Percentiles rank a stretch among this genome's conserved stretches.
Conservation (phyloP, 2,888 invertebrate species). For the Leptinotarsa juncta region DNA sequence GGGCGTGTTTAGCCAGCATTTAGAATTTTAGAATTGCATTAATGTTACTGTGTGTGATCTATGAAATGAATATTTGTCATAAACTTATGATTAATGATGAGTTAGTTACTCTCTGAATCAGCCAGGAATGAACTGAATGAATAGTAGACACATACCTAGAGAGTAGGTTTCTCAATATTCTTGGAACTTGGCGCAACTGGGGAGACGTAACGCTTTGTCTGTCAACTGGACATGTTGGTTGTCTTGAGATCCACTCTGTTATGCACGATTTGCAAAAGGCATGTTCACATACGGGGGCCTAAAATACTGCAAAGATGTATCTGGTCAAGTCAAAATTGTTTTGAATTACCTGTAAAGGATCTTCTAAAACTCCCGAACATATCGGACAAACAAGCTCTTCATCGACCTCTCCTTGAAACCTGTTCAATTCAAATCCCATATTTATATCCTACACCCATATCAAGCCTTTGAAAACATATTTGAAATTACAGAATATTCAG, state of each 20-base stretch:
- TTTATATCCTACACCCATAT: slow-evolving; percentile 41
- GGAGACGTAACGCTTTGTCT: slow-evolving; percentile 89
- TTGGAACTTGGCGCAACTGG: slow-evolving; percentile 90
- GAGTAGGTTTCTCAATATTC: slow-evolving; percentile 91
- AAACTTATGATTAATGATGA: too few species aligned
- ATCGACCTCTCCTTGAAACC: slow-evolving; percentile 96
- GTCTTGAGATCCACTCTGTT: slow-evolving; percentile 93
- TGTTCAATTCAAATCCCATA: slow-evolving; percentile 95
- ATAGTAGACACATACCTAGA: slow-evolving; percentile 73
- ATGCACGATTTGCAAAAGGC: slow-evolving; percentile 95
- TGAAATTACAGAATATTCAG: slow-evolving; percentile 6
- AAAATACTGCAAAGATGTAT: slow-evolving; percentile 25
- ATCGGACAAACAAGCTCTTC: slow-evolving; percentile 97
- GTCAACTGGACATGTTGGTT: slow-evolving; percentile 95
- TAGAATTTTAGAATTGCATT: too few species aligned
- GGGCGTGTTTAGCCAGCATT: too few species aligned
- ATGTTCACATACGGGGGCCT: slow-evolving; percentile 97
- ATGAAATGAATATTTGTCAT: not conserved
- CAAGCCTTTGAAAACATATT: slow-evolving; percentile 35
- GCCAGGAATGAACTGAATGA: not conserved
- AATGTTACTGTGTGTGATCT: not conserved
- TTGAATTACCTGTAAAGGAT: slow-evolving; percentile 86
- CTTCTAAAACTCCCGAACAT: slow-evolving; percentile 94
- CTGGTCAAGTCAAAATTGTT: not conserved
- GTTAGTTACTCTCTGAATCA: too few species aligned